A percentile compares a stretch with the other conserved stretches of the same genome.
Conservation (phyloP, 2,113 vertebrate species). For the Nannospalax galili region DNA sequence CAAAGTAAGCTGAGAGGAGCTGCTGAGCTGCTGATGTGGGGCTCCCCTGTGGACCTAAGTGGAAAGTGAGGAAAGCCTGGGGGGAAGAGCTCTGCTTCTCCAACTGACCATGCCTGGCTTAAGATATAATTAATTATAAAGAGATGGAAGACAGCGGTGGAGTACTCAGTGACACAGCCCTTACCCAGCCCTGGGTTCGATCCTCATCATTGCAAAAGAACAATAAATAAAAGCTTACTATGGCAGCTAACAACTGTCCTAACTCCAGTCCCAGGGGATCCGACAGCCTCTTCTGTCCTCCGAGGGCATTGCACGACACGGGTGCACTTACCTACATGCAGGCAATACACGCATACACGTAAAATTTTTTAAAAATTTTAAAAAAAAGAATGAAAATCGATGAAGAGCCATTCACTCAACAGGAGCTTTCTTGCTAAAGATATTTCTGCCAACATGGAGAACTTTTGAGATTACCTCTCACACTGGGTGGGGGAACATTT, state of each 20-base stretch:
- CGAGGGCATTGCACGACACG: too few species aligned
- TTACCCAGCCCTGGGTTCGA: too few species aligned
- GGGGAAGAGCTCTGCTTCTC: not conserved
- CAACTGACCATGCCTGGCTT: not conserved
- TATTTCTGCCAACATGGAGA: not conserved
- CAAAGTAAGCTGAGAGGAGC: not conserved
- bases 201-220: too few species aligned
- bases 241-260: too few species aligned
- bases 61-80: not conserved
- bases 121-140: not conserved
- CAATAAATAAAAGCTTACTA: too few species aligned
- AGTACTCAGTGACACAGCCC: not conserved
- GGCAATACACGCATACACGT: too few species aligned
- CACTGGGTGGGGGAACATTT: not conserved
- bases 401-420: not conserved
- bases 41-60: not conserved
- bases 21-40: not conserved
- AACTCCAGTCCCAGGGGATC: too few species aligned
- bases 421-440: not conserved
- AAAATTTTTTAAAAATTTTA: too few species aligned
- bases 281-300: too few species aligned
- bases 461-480: not conserved
- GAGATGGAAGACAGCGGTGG: not conserved
- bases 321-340: too few species aligned
- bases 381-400: not conserved